Percentiles rank a stretch among this genome's conserved stretches.
These are phyloP conservation scores for Melinaea marsaeus DNA, from an alignment of 2,888 invertebrate genomes.

Conservation along the genomic window DNA sequence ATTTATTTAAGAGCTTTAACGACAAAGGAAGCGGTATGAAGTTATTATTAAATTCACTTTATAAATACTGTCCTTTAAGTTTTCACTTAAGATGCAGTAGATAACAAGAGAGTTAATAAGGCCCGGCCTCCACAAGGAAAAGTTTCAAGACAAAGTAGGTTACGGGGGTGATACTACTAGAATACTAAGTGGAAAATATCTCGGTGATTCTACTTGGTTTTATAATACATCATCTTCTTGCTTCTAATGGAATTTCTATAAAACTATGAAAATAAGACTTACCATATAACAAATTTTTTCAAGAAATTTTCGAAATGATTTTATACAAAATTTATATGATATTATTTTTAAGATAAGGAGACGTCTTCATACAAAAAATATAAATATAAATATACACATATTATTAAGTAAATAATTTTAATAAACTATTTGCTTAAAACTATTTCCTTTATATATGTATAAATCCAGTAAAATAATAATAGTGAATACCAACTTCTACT, in stretches of 20 bases:
- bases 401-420: no score
- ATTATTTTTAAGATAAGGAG: no score
- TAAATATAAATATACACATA: no score
- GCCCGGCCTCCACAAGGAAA: slow-evolving; percentile 40
- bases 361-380: no score
- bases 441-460: no score
- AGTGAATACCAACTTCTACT: no score
- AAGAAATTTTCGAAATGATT: no score
- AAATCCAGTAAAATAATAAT: no score
- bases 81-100: slow-evolving; percentile 39
- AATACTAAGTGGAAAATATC: slow-evolving; percentile 44
- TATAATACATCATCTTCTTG: slow-evolving; percentile 9
- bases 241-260: slow-evolving; percentile 2
- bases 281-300: no score
- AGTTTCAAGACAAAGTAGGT: slow-evolving; percentile 52
- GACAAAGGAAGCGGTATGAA: slow-evolving; percentile 10
- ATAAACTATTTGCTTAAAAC: no score
- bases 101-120: slow-evolving; percentile 46
- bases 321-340: no score
- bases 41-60: slow-evolving; percentile 8
- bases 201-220: slow-evolving; percentile 23
- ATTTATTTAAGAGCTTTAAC: slow-evolving; percentile 2
- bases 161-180: slow-evolving; percentile 38
- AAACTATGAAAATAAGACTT: no score
- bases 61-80: slow-evolving; percentile 31